Conservation (phyloP, 2,113 vertebrate genomes). For the Bambusicola thoracicus region DNA sequence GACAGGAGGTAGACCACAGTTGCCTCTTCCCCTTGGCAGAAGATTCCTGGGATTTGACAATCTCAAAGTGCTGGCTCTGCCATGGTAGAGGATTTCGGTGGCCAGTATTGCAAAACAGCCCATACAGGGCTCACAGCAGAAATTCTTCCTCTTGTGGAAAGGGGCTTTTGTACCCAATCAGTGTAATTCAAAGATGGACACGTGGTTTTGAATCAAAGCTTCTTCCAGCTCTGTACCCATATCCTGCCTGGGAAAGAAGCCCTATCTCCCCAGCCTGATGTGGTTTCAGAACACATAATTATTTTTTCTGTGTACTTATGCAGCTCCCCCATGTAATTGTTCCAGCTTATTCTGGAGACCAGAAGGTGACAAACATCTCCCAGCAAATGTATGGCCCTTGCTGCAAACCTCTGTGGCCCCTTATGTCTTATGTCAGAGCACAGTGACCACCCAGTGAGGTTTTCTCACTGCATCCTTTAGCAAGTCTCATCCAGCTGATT, state of each 20-base stretch:
- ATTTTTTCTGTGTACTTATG: neutral
- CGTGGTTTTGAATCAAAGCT: rapidly evolving
- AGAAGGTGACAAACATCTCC: neutral
- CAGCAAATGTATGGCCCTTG: neutral
- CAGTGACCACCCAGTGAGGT: neutral
- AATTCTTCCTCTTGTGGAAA: rapidly evolving
- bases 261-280: no score
- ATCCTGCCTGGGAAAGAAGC: neutral
- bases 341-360: neutral
- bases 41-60: neutral
- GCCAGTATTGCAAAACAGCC: neutral
- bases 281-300: neutral
- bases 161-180: rapidly evolving
- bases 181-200: neutral
- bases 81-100: rapidly evolving
- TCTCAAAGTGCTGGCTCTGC: neutral
- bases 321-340: neutral
- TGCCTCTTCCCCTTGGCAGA: neutral
- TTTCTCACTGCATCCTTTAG: neutral
- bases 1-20: neutral
- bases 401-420: neutral
- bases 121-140: neutral
- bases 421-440: neutral
- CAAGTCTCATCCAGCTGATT: neutral
- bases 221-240: neutral